Evolutionary conservation across 2,888 invertebrate species (phyloP).

Genomic region (Stegophylla sp.): DNA sequence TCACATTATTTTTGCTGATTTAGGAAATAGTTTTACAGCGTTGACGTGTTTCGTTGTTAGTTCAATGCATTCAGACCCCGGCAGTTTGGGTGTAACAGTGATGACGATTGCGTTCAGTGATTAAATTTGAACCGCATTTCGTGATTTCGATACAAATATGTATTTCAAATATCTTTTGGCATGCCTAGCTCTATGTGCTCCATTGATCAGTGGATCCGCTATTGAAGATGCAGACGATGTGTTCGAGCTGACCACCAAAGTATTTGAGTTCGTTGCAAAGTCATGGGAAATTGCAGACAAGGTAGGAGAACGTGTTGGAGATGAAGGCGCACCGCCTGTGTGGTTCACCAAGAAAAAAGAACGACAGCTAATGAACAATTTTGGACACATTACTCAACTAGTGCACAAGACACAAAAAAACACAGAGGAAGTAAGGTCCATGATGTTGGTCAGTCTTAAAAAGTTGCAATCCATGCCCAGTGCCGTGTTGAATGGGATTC

Average conservation of each 20-base stretch:
- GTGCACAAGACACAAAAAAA: slow-evolving; percentile 1
- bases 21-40: too few species aligned
- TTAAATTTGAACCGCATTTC: too few species aligned
- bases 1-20: too few species aligned
- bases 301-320: neutral
- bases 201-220: neutral
- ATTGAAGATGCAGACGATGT: neutral
- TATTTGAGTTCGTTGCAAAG: neutral
- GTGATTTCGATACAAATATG: too few species aligned
- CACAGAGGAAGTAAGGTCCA: slow-evolving; percentile 16
- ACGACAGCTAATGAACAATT: slow-evolving; percentile 19
- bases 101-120: too few species aligned
- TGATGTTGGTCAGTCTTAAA: slow-evolving; percentile 40
- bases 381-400: slow-evolving; percentile 19
- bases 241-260: slow-evolving; percentile 28
- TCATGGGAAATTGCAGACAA: slow-evolving; percentile 34
- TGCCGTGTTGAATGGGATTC: slow-evolving; percentile 38
- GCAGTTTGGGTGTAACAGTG: too few species aligned
- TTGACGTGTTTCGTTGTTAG: too few species aligned
- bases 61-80: too few species aligned
- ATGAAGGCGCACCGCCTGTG: slow-evolving; percentile 5
- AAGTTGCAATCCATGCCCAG: slow-evolving; percentile 22
- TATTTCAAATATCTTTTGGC: neutral
- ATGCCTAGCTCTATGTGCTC: neutral
- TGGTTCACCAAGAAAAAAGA: slow-evolving; percentile 46